Base-by-base conservation (phyloP, 2,113 vertebrate genomes). In the Rhodinocichla rosea region DNA sequence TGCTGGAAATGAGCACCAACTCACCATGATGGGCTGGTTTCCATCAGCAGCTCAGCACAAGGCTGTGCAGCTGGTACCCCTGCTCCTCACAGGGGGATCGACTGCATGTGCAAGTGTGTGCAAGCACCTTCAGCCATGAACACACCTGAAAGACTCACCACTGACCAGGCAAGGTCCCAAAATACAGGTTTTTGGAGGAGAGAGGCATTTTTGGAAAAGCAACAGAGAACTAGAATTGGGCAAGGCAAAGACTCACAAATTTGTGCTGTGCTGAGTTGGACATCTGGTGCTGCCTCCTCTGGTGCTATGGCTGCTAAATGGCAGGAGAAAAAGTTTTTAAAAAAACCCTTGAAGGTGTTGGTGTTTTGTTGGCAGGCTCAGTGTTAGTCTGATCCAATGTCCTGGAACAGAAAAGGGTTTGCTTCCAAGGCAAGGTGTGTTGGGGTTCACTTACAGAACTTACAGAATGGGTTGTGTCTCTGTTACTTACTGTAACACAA, bases 41-140 rank as follows among this genome's bases (percentile, higher is more conserved):
- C 86, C 44, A 24, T 9, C 21, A 2, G 35, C 37, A 52, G 55
- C 53, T 73, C 49, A 82, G 49, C 35, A 64, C 20, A 37, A 70
- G 13, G 10, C 16, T 62, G 59, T 91, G 44, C 59, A 2, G 2
- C 21, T 33, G 37, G 28, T 75, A 67, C 47, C 70, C 27, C 17
- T 44, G 50, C 37, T 60, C 52, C 62, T 75, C 9, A 0, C 0
- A 37, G 55, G 9, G 15, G 22, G 39, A 26, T 77, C 0, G 0
- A 22, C 49, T 18, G 11, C 9, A 19, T 3, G 0, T 30, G 17
- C 53, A 16, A 44, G 39, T 30, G 14, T 21, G 4, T 40, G 47
- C 21, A 19, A n/a, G 32, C 3, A 6, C 52, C 69, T 65, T 57
- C 70, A 80, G 45, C 30, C 47, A 9, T 20, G 28, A 83, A n/a